These are phyloP conservation scores for Odontomachus brunneus DNA, from an alignment of 1,140 invertebrate species.

Conservation along the genomic window DNA sequence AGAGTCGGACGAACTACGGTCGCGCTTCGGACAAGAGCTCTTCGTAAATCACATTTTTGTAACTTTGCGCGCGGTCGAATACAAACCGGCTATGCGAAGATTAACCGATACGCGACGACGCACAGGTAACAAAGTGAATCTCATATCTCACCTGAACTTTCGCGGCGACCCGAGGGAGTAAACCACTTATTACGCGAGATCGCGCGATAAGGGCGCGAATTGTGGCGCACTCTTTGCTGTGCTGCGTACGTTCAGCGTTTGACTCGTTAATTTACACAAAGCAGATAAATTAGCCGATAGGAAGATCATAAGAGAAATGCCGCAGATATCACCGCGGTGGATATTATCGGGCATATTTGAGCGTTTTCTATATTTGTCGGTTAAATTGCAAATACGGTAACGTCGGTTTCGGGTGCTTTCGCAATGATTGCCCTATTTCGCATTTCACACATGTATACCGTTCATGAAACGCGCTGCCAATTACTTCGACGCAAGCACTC, in stretches of 20 bases:
- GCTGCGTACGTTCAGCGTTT: background rate
- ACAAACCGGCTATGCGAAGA: background rate
- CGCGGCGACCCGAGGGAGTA: conserved; percentile 21
- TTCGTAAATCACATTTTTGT: conserved; percentile 13
- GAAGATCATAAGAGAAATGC: background rate
- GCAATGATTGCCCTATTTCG: conserved; percentile 37
- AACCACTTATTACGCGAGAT: conserved; percentile 32
- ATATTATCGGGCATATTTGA: conserved; percentile 15
- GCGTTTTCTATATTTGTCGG: conserved; percentile 27
- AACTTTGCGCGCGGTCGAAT: background rate
- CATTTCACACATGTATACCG: conserved; percentile 14
- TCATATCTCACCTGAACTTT: conserved; percentile 10
- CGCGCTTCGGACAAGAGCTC: background rate
- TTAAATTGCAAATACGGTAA: conserved; percentile 9
- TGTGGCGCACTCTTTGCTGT: conserved; percentile 2
- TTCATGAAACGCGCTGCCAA: conserved; percentile 25
- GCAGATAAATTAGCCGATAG: conserved; percentile 26
- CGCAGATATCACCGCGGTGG: background rate
- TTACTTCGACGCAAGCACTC: conserved; percentile 18
- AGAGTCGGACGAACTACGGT: background rate
- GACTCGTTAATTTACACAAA: conserved; percentile 29
- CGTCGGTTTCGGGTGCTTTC: conserved; percentile 16
- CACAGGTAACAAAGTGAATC: background rate
- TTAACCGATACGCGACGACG: background rate
- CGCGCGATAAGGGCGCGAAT: conserved; percentile 21